A percentile compares a stretch with the other conserved stretches of the same genome.
Evolutionary conservation across 2,113 vertebrate genomes (phyloP).

Genomic region (Scalopus aquaticus): DNA sequence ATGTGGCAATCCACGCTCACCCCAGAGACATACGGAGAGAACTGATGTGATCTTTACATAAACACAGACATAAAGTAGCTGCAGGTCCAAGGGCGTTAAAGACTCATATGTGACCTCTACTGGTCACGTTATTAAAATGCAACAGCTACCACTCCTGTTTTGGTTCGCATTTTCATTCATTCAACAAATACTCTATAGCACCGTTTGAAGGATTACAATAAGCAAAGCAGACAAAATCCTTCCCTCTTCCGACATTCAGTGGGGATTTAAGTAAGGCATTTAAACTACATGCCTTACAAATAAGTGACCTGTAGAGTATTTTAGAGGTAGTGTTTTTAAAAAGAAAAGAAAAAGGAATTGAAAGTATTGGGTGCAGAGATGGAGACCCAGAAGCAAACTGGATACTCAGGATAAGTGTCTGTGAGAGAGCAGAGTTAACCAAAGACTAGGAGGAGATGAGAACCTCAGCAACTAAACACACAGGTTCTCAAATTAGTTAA

Average conservation of each 20-base stretch:
- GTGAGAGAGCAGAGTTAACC: neutral
- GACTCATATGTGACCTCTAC: slow-evolving; percentile 82
- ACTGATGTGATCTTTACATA: neutral
- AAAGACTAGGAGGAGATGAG: neutral
- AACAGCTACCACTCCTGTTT: neutral
- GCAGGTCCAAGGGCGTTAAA: neutral
- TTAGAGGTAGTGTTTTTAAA: neutral
- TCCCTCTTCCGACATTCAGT: neutral
- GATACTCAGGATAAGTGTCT: neutral
- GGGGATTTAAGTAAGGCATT: neutral
- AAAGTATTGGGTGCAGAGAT: neutral
- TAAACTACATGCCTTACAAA: neutral
- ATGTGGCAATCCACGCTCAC: neutral
- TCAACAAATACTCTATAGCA: neutral
- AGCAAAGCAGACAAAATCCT: neutral
- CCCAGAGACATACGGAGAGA: neutral
- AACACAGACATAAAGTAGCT: neutral
- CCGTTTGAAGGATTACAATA: neutral
- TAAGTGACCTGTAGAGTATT: neutral
- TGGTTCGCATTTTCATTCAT: neutral
- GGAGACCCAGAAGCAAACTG: neutral
- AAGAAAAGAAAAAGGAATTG: neutral
- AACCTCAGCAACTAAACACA: neutral
- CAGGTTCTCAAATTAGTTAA: neutral
- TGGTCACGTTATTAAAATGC: slow-evolving; percentile 66